Evolutionary conservation across 2,888 invertebrate genomes (phyloP).

Genomic region (Mantis religiosa): DNA sequence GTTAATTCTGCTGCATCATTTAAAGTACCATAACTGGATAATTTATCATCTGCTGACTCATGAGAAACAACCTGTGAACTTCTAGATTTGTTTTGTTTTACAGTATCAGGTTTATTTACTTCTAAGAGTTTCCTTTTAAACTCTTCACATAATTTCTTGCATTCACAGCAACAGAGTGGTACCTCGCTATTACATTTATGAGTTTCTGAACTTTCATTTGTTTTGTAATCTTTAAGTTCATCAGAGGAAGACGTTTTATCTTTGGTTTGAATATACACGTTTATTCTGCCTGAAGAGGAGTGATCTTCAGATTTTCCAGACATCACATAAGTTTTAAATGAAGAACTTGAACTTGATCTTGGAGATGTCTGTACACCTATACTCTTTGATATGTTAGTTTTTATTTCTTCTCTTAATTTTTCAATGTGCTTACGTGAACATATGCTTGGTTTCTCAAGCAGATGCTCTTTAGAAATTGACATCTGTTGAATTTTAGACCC

Average conservation of each 20-base stretch:
- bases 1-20: neutral
- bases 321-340: neutral
- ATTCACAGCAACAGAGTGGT: constrained; percentile 18
- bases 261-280: neutral
- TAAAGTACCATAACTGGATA: neutral
- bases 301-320: neutral
- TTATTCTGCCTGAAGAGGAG: neutral
- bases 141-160: neutral
- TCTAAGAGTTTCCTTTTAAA: neutral
- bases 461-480: neutral
- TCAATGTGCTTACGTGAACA: neutral
- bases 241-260: constrained; percentile 11
- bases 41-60: neutral
- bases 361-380: neutral
- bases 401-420: neutral
- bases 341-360: neutral
- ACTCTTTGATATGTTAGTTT: neutral
- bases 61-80: neutral
- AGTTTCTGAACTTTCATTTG: neutral
- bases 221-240: neutral
- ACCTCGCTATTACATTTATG: neutral
- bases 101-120: neutral
- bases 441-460: neutral
- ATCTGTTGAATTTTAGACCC: neutral
- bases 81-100: neutral